Base-by-base conservation (phyloP, 2,797 vertebrate species). In the Malacoraja senta region DNA sequence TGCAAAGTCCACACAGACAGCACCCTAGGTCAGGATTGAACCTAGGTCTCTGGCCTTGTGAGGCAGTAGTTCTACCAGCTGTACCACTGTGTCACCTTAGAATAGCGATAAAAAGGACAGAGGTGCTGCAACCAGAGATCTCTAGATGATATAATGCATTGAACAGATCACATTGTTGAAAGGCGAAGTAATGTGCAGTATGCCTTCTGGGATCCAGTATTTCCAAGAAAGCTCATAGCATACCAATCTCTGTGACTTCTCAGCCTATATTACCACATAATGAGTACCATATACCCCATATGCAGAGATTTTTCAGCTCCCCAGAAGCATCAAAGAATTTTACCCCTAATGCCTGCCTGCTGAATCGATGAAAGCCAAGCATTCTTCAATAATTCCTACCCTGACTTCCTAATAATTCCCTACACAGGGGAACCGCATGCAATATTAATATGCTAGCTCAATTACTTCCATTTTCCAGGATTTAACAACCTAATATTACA, bases 401-500 rank as follows among this genome's bases (percentile, higher is more conserved):
- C 32, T 72, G 93, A 38, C 24, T 95, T 96, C 71, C 93, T 96
- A 95, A 96, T 93, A 72, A 95, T 94, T 95, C 92, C 65, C 71
- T 95, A 91, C 68, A 76, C 38, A 95, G 83, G n/a, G 94, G 94
- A 83, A 94, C 74, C 86, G 26, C 94, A 96, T 96, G 95, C 44
- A 10, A 91, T 94, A 95, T 96, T 96, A 96, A 96, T 96, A 96
- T 95, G 96, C 95, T 93, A 94, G 74, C 94, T 95, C 96, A 95
- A 95, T 96, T 97, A 96, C 96, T 96, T 95, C 95, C 94, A 96
- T 97, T 97, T 96, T 96, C 95, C 96, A 96, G 96, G 96, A 97
- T 97, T 97, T 96, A 97, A 96, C 95, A 96, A 96, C 95, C 94
- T 96, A 95, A 94, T 97, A 97, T 96, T 96, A 96, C 95, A 96